phyloP scores from a whole-genome alignment of 2,888 invertebrate species.

The Epinotia demarniana region DNA sequence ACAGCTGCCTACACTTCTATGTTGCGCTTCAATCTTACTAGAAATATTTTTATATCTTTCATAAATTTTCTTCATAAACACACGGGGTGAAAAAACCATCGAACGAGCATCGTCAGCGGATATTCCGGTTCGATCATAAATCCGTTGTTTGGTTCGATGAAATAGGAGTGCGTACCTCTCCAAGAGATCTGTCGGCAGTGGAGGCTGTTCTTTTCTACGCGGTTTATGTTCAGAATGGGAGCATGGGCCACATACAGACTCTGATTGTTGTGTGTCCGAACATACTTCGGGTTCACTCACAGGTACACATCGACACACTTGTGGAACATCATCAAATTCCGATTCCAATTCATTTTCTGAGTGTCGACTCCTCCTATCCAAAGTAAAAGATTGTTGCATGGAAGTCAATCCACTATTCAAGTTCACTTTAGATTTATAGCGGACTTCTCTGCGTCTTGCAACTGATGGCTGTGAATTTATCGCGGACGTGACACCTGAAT shows the following conservation, averaged over 20 bases:
- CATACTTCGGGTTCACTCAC: not conserved
- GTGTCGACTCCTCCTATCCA: not conserved
- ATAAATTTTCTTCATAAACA: not conserved
- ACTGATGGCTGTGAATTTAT: constrained; percentile 11
- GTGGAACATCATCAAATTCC: not conserved
- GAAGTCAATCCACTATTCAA: constrained; percentile 12
- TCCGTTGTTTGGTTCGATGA: constrained; percentile 14
- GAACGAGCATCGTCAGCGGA: not conserved
- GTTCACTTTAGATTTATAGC: constrained; percentile 16
- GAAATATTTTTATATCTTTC: not conserved
- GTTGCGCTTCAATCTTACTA: not conserved
- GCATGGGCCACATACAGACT: not conserved
- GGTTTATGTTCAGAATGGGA: not conserved
- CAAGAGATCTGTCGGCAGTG: not conserved
- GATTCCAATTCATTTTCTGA: not conserved
- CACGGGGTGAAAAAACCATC: not conserved
- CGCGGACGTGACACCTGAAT: not conserved
- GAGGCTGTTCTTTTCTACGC: not conserved
- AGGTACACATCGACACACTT: not conserved
- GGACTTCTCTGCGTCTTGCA: not conserved
- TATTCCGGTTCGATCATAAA: not conserved
- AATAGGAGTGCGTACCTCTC: not conserved
- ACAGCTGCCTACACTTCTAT: constrained; percentile 9
- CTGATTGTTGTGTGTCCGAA: not conserved
- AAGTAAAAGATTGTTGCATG: constrained; percentile 26